Evolutionary conservation across 2,113 vertebrate genomes (phyloP), one percentile per base, ranked within the genome.

Genomic region (Syngnathus typhle): DNA sequence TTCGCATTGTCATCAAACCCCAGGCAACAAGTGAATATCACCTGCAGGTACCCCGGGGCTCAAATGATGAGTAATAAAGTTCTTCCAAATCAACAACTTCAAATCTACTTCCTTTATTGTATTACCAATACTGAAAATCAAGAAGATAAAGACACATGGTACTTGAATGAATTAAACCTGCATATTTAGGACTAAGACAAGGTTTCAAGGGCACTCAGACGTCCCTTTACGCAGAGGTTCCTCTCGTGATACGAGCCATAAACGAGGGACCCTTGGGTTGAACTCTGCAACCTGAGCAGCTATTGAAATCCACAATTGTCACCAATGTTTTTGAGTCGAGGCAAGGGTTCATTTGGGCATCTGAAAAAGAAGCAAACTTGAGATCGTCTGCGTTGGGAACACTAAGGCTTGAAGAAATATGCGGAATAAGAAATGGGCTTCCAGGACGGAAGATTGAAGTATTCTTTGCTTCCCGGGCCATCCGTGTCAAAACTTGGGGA

Each of bases 41-140:
- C 52, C 65, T 67, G 36, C 67, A 41, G 52, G 55, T 63, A 19
- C 52, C 58, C 76, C 12, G 71, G 38, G 66, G 43, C 61, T 21
- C 64, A 67, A n/a, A 51, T 19, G 18, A 19, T 49, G 18, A 49
- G 47, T n/a, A 49, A 49, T 49, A 3, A 19, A 49, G 10, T n/a
- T 16, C 49, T 58, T 72, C 81, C 82, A 83, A 79, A 85, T 83
- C 80, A 83, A 78, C 75, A 15, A 71, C 79, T 71, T 73, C 66
- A 73, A 80, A 73, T 52, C 68, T 72, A 21, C 58, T 63, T 65
- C 65, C 64, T 67, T 41, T 12, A 56, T 56, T 56, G 32, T 27
- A 9, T 27, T 49, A 49, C 18, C 6, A 49, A 49, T 32, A 19
- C 16, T 49, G 46, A 49, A 49, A 49, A 49, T 49, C 46, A 49